These are phyloP conservation scores for Dinomys branickii DNA, from an alignment of 2,113 vertebrate genomes.

Conservation along the genomic window DNA sequence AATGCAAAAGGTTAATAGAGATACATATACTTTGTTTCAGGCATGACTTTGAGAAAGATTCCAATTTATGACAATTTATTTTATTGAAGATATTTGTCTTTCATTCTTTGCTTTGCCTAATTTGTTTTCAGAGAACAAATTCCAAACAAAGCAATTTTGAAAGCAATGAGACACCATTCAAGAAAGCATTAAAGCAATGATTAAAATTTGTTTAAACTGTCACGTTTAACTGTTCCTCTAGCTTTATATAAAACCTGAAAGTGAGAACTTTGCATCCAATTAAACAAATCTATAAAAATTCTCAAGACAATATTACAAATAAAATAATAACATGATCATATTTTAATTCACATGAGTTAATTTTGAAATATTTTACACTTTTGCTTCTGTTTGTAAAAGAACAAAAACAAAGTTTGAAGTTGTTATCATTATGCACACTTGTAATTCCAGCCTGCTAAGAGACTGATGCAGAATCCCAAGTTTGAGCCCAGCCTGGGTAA, in stretches of 20 bases:
- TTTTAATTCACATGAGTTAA: conserved; percentile 26
- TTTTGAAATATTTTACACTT: background rate
- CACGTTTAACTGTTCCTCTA: background rate
- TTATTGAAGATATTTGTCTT: background rate
- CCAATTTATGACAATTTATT: background rate
- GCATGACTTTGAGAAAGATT: background rate
- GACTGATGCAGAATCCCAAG: background rate
- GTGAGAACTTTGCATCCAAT: background rate
- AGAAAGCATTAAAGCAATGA: background rate
- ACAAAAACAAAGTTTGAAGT: background rate
- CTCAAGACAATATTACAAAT: conserved; percentile 30
- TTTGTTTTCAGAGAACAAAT: background rate
- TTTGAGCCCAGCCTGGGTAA: background rate
- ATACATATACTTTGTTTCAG: background rate
- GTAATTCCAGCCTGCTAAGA: background rate
- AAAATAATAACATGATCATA: conserved; percentile 18
- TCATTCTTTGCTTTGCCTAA: background rate
- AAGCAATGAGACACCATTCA: background rate
- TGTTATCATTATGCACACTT: background rate
- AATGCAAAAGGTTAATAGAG: background rate
- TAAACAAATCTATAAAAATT: conserved; percentile 44
- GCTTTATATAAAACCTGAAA: conserved; percentile 22
- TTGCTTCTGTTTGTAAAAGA: background rate
- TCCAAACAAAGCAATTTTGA: conserved; percentile 12
- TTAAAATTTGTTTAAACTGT: background rate